Conservation (phyloP, 2,113 vertebrate genomes). For the Cyanistes caeruleus region DNA sequence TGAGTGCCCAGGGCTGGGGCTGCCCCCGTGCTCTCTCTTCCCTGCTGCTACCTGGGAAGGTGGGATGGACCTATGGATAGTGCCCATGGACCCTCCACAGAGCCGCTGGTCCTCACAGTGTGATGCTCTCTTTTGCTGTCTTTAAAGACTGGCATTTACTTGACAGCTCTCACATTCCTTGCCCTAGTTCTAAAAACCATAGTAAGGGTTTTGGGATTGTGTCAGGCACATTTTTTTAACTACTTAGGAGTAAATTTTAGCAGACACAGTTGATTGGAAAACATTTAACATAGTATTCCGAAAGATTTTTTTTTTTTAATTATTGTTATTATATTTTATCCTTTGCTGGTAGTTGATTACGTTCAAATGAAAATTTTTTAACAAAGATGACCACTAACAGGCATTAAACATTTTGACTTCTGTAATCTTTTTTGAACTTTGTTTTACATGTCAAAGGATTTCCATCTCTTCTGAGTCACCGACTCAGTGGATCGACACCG, state of each 20-base stretch:
- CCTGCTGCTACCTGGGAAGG: background rate
- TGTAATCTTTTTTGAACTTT: background rate
- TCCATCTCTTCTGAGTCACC: background rate
- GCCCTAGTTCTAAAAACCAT: background rate
- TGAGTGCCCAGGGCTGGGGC: fast-evolving
- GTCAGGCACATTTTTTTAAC: background rate
- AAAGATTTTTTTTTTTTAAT: fast-evolving
- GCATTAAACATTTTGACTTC: background rate
- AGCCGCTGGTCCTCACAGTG: background rate
- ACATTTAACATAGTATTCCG: background rate
- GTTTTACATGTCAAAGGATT: background rate
- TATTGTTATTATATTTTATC: background rate
- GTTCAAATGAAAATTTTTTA: background rate
- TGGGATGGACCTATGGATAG: fast-evolving
- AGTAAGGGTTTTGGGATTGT: background rate
- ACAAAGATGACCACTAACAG: background rate
- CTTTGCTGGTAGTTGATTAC: background rate
- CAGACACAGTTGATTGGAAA: background rate
- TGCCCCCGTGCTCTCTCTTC: fast-evolving
- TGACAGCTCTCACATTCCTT: background rate
- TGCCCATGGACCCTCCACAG: fast-evolving
- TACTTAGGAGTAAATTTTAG: background rate
- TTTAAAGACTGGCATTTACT: background rate
- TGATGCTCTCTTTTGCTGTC: background rate
- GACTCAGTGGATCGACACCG: background rate